A percentile compares a stretch with the other conserved stretches of the same genome.
Conservation (phyloP, 2,113 vertebrate genomes). For the Galbula dea region DNA sequence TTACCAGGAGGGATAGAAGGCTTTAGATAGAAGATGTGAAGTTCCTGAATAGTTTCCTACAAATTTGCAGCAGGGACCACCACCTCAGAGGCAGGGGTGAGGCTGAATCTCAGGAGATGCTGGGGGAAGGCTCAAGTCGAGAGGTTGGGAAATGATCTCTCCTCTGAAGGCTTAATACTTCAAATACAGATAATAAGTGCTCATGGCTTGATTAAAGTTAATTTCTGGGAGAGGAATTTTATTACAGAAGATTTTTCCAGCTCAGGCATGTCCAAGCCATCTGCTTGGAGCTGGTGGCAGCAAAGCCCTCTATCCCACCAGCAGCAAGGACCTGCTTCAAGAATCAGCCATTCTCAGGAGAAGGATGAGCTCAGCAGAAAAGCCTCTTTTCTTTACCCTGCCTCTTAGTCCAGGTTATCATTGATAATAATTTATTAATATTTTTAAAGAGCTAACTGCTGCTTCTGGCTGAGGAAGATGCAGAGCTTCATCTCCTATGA, state of each 20-base stretch:
- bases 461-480: neutral
- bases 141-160: neutral
- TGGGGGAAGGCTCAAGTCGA: neutral
- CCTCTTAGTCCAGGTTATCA: neutral
- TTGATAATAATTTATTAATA: neutral
- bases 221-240: constrained; percentile 49
- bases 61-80: neutral
- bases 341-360: fast-evolving
- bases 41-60: neutral
- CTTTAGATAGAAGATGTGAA: neutral
- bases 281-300: neutral
- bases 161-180: neutral
- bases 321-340: fast-evolving
- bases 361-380: neutral
- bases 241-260: constrained; percentile 20
- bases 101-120: neutral
- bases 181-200: neutral
- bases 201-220: constrained; percentile 43
- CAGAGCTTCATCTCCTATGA: neutral
- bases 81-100: neutral
- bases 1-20: neutral
- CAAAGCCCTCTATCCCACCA: neutral
- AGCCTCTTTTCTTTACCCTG: neutral
- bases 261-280: constrained; percentile 20
- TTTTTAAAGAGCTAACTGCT: neutral